phyloP scores from a whole-genome alignment of 2,797 vertebrate genomes.

The Lates japonicus region DNA sequence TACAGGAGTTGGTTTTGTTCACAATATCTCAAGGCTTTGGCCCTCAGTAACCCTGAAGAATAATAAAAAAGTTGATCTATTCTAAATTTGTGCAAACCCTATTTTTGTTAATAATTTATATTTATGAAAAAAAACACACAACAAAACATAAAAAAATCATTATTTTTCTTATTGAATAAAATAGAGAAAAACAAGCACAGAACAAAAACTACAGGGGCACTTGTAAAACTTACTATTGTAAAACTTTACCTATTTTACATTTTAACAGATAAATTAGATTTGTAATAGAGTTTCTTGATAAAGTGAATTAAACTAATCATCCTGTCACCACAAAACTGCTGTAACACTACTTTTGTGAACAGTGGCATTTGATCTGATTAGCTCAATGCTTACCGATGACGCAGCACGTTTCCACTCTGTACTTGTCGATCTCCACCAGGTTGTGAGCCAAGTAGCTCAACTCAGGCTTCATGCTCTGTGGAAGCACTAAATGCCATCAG shows the following conservation, averaged over 20 bases:
- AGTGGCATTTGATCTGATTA: background rate
- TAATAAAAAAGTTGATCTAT: background rate
- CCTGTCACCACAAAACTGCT: background rate
- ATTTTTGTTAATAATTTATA: background rate
- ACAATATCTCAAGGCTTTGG: background rate
- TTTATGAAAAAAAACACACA: background rate
- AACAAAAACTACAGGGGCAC: background rate
- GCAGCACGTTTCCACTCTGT: constrained; percentile 98
- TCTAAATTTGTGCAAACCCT: background rate
- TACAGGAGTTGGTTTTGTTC: background rate
- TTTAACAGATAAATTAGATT: background rate
- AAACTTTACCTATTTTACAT: background rate
- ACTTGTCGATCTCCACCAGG: constrained; percentile 99
- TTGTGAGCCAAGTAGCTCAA: constrained; percentile 98
- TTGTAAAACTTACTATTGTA: background rate
- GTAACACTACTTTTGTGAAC: background rate
- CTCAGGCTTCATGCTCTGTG: constrained; percentile 97
- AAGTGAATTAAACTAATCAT: background rate
- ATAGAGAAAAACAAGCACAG: background rate
- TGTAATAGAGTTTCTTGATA: too few relatives aligned
- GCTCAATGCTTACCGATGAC: constrained; percentile 90
- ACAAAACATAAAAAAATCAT: too few relatives aligned
- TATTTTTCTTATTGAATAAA: too few relatives aligned
- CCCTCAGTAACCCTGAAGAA: background rate
- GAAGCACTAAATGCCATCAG: constrained; percentile 27